Base-by-base conservation (phyloP, 2,113 vertebrate genomes). In the Mugil cephalus region DNA sequence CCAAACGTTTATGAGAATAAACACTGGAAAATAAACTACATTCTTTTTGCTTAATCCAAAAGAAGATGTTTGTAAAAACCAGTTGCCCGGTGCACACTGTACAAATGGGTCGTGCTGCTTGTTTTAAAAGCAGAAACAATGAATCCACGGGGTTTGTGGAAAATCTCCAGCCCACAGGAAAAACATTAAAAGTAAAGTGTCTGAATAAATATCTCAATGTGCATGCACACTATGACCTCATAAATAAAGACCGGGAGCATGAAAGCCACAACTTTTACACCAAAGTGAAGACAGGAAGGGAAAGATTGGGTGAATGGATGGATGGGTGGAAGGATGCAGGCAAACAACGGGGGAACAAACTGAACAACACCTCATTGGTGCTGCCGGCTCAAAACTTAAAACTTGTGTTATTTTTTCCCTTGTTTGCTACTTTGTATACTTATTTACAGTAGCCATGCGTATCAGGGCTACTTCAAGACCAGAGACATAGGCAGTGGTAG, bases 391-490 rank as follows among this genome's bases (percentile, higher is more conserved):
- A 65, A 50, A 69, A 47, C 17, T n/a, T 55, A n/a, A n/a, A n/a
- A n/a, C n/a, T 61, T 8, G 8, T 65, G 58, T 1, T 21, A 47
- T 60, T 45, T 24, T 12, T 13, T 14, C 4, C 8, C 54, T 55
- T 38, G 46, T 68, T 65, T 56, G 45, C 19, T 18, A 12, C n/a
- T n/a, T n/a, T 51, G 45, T 74, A 55, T 38, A 35, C 61, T 53
- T 38, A 13, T 48, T 55, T 19, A 36, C 48, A 61, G 47, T 34
- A 70, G 71, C 36, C 1, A 2, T 10, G 11, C 46, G 50, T 53
- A 64, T n/a, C 39, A 15, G 58, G 58, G 69, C 30, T 34, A 43
- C 17, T 56, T n/a, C 14, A 17, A 62, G 36, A 61, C 21, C 30
- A 11, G 7, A 45, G 34, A n/a, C n/a, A 19, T 34, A 10, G 24